Percentiles rank a stretch among this genome's conserved stretches.
phyloP scores from a whole-genome alignment of 2,888 invertebrate species.

The Terebella lapidaria region DNA sequence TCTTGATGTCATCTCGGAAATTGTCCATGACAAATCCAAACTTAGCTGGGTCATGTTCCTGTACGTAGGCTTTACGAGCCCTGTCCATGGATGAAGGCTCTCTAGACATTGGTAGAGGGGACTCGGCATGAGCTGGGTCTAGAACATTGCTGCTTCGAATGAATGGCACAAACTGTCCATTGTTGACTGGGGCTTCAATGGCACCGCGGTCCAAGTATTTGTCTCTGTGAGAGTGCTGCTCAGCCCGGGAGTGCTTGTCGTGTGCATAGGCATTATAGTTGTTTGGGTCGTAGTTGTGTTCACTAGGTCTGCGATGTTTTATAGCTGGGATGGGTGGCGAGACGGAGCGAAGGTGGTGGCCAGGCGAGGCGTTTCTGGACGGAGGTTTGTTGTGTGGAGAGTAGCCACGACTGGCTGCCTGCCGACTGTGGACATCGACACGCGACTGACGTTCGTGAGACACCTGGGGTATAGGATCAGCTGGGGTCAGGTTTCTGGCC shows the following conservation, averaged over 20 bases:
- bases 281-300: neutral
- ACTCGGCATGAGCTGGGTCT: slow-evolving; percentile 44
- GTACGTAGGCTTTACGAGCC: slow-evolving; percentile 43
- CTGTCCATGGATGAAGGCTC: slow-evolving; percentile 40
- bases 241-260: neutral
- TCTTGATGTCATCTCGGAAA: neutral
- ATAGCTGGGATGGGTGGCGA: slow-evolving; percentile 23
- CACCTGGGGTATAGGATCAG: neutral
- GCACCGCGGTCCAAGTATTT: slow-evolving; percentile 18
- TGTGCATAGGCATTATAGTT: neutral
- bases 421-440: slow-evolving; percentile 2
- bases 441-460: slow-evolving; percentile 2
- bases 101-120: slow-evolving; percentile 43
- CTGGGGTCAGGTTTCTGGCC: neutral
- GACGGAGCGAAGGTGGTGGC: neutral
- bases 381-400: neutral
- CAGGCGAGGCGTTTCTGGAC: neutral
- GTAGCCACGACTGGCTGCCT: neutral
- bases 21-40: slow-evolving; percentile 37
- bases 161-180: slow-evolving; percentile 46
- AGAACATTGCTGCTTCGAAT: slow-evolving; percentile 46
- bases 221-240: neutral
- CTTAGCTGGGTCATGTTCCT: slow-evolving; percentile 42
- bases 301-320: slow-evolving; percentile 10
- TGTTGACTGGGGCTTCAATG: slow-evolving; percentile 23